Percentiles rank a stretch among this genome's conserved stretches.
These are phyloP conservation scores for Danio tinwini DNA, from an alignment of 2,797 vertebrate species.

Conservation along the genomic window DNA sequence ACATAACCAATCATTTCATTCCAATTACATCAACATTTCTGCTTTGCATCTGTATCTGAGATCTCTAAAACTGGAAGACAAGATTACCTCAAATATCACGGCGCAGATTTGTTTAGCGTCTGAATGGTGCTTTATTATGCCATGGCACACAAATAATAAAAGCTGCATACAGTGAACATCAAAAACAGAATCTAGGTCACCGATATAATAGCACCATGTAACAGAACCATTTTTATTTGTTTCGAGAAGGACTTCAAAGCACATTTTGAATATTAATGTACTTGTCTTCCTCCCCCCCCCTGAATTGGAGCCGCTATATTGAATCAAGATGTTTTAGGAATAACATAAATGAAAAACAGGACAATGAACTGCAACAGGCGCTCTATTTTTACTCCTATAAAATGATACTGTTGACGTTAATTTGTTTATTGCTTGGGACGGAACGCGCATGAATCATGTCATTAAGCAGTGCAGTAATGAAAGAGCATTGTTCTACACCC, in stretches of 20 bases:
- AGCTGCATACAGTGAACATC: slow-evolving; percentile 60
- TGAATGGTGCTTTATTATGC: slow-evolving; percentile 54
- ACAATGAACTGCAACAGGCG: slow-evolving; percentile 23
- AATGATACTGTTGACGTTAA: slow-evolving; percentile 44
- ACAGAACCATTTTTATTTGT: slow-evolving; percentile 58
- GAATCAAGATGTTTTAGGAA: slow-evolving; percentile 57
- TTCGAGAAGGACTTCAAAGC: slow-evolving; percentile 60
- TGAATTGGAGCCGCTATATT: slow-evolving; percentile 54
- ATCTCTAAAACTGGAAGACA: slow-evolving; percentile 42
- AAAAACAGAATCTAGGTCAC: slow-evolving; percentile 63
- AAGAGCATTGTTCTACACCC: slow-evolving; percentile 53
- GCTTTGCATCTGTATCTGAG: slow-evolving; percentile 19
- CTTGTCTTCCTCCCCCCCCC: slow-evolving; percentile 21
- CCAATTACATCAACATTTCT: slow-evolving; percentile 46
- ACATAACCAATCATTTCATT: slow-evolving; percentile 50
- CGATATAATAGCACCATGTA: slow-evolving; percentile 62
- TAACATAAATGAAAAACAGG: slow-evolving; percentile 51
- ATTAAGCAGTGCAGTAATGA: slow-evolving; percentile 52
- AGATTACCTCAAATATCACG: slow-evolving; percentile 52
- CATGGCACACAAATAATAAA: slow-evolving; percentile 56
- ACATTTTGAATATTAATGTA: slow-evolving; percentile 59
- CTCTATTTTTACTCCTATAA: slow-evolving; percentile 51
- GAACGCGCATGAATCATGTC: slow-evolving; percentile 54
- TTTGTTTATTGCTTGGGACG: slow-evolving; percentile 55
- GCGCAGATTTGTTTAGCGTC: slow-evolving; percentile 55